A percentile compares a stretch with the other conserved stretches of the same genome.
Evolutionary conservation across 2,113 vertebrate genomes (phyloP).

Genomic region (Ovis aries): DNA sequence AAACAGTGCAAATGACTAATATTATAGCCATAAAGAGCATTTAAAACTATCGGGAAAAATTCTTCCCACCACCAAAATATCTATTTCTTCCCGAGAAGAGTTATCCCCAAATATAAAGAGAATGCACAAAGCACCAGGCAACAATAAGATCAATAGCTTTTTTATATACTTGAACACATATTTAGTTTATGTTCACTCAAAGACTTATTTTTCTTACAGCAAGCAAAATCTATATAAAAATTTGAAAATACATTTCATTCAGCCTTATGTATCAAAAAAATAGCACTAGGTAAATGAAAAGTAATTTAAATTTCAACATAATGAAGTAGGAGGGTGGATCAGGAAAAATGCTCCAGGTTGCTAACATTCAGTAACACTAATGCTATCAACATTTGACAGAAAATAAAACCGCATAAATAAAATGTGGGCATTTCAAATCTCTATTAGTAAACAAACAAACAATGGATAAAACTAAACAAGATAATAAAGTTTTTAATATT

Average conservation of each 20-base stretch:
- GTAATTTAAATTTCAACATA: not conserved
- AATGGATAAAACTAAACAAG: not conserved
- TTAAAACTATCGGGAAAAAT: not conserved
- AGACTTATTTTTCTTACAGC: not conserved
- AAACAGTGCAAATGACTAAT: not conserved
- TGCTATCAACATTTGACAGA: not conserved
- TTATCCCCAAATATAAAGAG: not conserved
- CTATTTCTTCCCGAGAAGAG: not conserved
- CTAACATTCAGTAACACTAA: not conserved
- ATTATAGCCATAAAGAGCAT: not conserved
- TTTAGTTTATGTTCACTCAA: not conserved
- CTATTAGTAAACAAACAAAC: not conserved
- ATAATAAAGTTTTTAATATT: not conserved
- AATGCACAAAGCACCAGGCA: not conserved
- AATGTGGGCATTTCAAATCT: not conserved
- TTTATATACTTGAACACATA: not conserved
- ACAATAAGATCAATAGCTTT: not conserved
- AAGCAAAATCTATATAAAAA: conserved; percentile 3
- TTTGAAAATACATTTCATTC: not conserved
- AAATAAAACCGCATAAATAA: not conserved
- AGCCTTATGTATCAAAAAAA: not conserved
- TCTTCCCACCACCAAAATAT: not conserved
- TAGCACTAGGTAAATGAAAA: not conserved
- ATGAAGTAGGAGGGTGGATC: not conserved
- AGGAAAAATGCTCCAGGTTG: not conserved